Base-by-base conservation (phyloP, 2,888 invertebrate species). In the Drosophila cognata region DNA sequence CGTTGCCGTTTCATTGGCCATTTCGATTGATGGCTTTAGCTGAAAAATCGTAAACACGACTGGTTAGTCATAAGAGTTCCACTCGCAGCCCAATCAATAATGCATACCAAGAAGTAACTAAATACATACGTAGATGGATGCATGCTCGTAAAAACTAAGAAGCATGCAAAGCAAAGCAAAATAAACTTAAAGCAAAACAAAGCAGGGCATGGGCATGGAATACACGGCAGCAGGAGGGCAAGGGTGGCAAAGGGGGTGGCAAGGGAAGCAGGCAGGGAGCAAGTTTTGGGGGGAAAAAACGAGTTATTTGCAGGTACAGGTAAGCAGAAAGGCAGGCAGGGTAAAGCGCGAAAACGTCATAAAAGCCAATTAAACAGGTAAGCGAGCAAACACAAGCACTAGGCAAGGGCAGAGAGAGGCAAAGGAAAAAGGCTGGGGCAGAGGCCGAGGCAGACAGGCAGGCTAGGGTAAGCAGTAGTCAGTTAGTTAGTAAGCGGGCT, bases 341-440 rank as follows among this genome's bases (percentile, higher is more conserved):
- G 63, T 38, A 46, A 67, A 81, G 89, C 88, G 88, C 83, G 81
- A 87, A 87, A 89, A 88, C 89, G 85, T 87, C 89, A 89, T 88
- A 87, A 87, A 88, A 87, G 87, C 86, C 89, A 87, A 87, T 89
- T 89, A 87, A 88, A 76, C 89, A 88, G 88, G 86, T 79, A 88
- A 89, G 72, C 79, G 71, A 74, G 71, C 81, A 76, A 57, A 43
- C 68, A 82, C 59, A 52, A 33, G 71, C 66, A 62, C 43, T 72
- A 67, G 73, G 52, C 21, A 51, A 69, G 66, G 35, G 41, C 52
- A 48, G 60, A 59, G 74, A 41, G 41, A 25, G 46, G 46, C 68
- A 82, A 48, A 62, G 41, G 79, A 66, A 62, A 43, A 68, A 67
- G 73, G 55, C 21, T 43, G 51, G 58, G 35, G 48, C 52, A 50